Base-by-base conservation (phyloP, 1,140 invertebrate species). In the Mesaphorura yosii region DNA sequence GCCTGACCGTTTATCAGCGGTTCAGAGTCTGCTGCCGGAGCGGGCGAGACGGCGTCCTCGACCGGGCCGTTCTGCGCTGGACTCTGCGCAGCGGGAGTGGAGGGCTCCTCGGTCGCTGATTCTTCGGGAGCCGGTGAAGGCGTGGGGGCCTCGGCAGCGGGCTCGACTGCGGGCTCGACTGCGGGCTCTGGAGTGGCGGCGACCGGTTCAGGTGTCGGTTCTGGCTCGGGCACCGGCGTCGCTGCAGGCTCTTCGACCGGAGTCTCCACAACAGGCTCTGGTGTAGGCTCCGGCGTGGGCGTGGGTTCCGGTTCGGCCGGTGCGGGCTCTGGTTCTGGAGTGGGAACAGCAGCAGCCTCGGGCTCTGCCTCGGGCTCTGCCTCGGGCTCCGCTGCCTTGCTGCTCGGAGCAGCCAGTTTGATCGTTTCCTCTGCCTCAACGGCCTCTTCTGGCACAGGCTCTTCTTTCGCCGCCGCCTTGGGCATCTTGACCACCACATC, bases 351-450 rank as follows among this genome's bases (percentile, higher is more conserved):
- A 15, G 48, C 31, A 19, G 25, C n/a, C n/a, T n/a, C n/a, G n/a
- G n/a, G n/a, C n/a, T n/a, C n/a, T n/a, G n/a, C n/a, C n/a, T 12
- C 10, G 7, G 7, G 5, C 28, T 29, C 29, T n/a, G 14, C 42
- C 45, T 42, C 40, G 20, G 28, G 22, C 20, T 14, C 50, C 5
- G 22, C 28, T 48, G 29, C 46, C 19, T 48, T 31, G 17, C 17
- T 31, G 19, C 5, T 15, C 15, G 19, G 10, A 1, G 38, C 14
- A 34, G 53, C 39, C 31, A 55, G 38, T 46, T 48, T 54, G 6
- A 54, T 26, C 15, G 52, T 54, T 48, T 54, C 45, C 25, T 54
- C 41, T 2, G 52, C 45, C 19, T 54, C 45, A 7, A 29, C 27
- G n/a, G 42, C 17, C 2, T 22, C 17, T n/a, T n/a, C n/a, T n/a